Evolutionary conservation across 2,797 vertebrate species (phyloP), one percentile per base, ranked within the genome.

Genomic region (Coregonus ussuriensis): DNA sequence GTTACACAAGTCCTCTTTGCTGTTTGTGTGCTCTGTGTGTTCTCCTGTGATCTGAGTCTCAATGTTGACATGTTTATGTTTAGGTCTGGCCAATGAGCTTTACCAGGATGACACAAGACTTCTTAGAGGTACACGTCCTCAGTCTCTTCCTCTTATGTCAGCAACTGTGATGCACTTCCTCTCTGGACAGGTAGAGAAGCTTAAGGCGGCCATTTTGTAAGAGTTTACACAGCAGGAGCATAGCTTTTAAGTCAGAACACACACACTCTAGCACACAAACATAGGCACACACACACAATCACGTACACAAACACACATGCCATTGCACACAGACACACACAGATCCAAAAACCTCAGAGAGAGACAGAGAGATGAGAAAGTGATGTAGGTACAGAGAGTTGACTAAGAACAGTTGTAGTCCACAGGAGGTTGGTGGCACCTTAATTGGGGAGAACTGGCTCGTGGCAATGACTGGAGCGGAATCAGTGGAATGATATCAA

Each of bases 61-160:
- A 92, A 92, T 92, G 91, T 93, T 73, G 80, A 89, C 87, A 93
- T 95, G 93, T 95, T 91, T 95, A 94, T 94, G 94, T 95, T 93
- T 94, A 95, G 94, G 94, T 94, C 91, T 95, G 90, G 93, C 91
- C 93, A 93, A 91, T 94, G 94, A 95, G 86, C 94, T 92, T 95
- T 95, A 94, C 94, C 94, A 93, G 93, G 94, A 95, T 92, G 94
- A 95, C 89, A 93, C 92, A 56, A 92, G 93, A 81, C 94, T 95
- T 84, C 93, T 95, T 92, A 93, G 94, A 95, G 94, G 94, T 95
- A 95, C 92, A 88, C 83, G 81, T 87, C 90, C 83, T 86, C 87
- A 89, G 88, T 88, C 85, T 90, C 88, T 86, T 91, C 85, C 87
- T 54, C 82, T 88, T 86, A 77, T 91, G 84, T 91, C 83, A 83